Evolutionary conservation across 2,113 vertebrate genomes (phyloP), one percentile per base, ranked within the genome.

Genomic region (Atractosteus spatula): DNA sequence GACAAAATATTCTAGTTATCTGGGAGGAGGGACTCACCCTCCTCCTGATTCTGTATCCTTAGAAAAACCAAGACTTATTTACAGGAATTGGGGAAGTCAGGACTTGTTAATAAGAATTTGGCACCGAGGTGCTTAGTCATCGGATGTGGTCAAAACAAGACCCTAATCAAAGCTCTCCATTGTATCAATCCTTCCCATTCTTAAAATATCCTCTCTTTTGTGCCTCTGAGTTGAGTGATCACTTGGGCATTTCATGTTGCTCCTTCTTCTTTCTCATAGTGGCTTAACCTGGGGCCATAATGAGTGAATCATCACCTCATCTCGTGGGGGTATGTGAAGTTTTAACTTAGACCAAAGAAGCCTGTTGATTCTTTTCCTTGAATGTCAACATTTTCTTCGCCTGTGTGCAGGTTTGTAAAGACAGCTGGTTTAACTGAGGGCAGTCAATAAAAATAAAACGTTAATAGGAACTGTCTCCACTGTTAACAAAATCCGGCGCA

Each of bases 81-180:
- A 90, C 89, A 88, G 87, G 90, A 92, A 91, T 79, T 80, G 83
- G 74, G 85, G 85, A 86, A 81, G 88, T 81, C 78, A 74, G 85
- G 78, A 78, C 73, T 74, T 75, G 84, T 92, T 89, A 91, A 90
- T 66, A 83, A 77, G 86, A 88, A 76, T 84, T 80, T 1, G 10
- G 84, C 84, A 86, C 79, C 29, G 29, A 29, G 29, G 73, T 83
- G 80, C 87, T 92, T 88, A 90, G 86, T 90, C 90, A 89, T 91
- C 87, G 84, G 90, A 91, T 92, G 89, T 78, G 88, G 90, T 91
- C 88, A 89, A 84, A 89, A 84, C 71, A 78, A 71, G 62, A 74
- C 82, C 74, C 78, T 87, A 89, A 88, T 90, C 87, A 90, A 86
- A 89, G 86, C 84, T 78, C 80, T 73, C 55, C 3, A 87, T 85